Conservation (phyloP, 2,888 invertebrate genomes). For the Hoplodrina ambigua region DNA sequence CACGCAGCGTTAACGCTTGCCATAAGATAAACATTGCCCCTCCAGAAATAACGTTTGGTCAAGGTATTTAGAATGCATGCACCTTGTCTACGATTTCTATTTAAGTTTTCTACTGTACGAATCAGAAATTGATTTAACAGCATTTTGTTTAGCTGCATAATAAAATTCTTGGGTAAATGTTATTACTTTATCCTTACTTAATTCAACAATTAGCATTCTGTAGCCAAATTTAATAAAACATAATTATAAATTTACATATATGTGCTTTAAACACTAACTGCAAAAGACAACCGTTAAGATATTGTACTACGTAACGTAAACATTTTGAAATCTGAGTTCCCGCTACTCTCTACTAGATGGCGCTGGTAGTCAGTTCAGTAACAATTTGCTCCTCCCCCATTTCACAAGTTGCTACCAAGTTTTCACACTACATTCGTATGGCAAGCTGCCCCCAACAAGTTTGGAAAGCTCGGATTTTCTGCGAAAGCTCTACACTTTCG, state of each 20-base stretch:
- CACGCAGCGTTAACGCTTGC: conserved; percentile 75
- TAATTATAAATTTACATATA: not conserved
- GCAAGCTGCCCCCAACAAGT: conserved; percentile 75
- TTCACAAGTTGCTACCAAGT: conserved; percentile 72
- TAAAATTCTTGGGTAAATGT: not conserved
- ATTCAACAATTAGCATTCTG: too few relatives aligned
- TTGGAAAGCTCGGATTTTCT: conserved; percentile 76
- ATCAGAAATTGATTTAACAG: conserved; percentile 38
- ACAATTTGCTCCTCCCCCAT: conserved; percentile 47
- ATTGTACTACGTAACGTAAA: not conserved
- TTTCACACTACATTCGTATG: conserved; percentile 74
- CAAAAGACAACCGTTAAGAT: not conserved
- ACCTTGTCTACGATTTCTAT: conserved; percentile 73
- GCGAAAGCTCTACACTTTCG: conserved; percentile 73
- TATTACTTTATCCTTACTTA: not conserved
- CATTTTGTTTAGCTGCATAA: conserved; percentile 17
- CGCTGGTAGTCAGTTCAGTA: conserved; percentile 63
- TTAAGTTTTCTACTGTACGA: conserved; percentile 56
- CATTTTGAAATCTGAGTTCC: conserved; percentile 3
- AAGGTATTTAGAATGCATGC: conserved; percentile 79
- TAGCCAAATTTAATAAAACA: not conserved
- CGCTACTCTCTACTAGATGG: conserved; percentile 84
- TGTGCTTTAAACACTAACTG: not conserved
- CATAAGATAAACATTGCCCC: conserved; percentile 81
- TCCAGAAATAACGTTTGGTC: conserved; percentile 82